Conservation (phyloP, 2,888 invertebrate species). For the Pammene aurita region DNA sequence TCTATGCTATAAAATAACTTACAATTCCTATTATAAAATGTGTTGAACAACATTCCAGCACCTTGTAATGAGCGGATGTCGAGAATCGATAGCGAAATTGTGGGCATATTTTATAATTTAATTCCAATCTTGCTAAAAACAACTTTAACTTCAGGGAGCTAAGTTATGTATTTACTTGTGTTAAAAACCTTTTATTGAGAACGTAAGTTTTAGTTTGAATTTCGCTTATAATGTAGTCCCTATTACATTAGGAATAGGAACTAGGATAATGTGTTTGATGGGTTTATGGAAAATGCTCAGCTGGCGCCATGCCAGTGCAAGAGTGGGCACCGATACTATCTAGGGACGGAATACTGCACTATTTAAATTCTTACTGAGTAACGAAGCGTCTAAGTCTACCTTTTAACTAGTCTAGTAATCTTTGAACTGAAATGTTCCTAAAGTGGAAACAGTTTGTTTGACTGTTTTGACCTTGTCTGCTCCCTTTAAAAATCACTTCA, state of each 20-base stretch:
- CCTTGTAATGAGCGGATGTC: constrained; percentile 80
- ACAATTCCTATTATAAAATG: constrained; percentile 71
- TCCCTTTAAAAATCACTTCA: not conserved
- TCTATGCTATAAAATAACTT: constrained; percentile 58
- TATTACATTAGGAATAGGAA: constrained; percentile 63
- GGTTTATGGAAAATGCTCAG: constrained; percentile 48
- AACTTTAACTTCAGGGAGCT: constrained; percentile 48
- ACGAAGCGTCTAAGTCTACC: constrained; percentile 23
- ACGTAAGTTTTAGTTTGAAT: constrained; percentile 60
- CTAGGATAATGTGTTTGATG: constrained; percentile 63
- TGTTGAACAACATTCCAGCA: constrained; percentile 77
- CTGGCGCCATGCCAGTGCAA: constrained; percentile 67
- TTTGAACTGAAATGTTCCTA: not conserved
- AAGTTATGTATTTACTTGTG: constrained; percentile 54
- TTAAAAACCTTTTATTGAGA: constrained; percentile 51
- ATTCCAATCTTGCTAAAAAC: constrained; percentile 43
- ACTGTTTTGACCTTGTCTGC: not conserved
- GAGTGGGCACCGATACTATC: constrained; percentile 73
- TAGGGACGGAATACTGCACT: constrained; percentile 59
- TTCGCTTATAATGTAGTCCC: constrained; percentile 64
- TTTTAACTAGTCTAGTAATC: constrained; percentile 17
- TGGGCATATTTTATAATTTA: constrained; percentile 73
- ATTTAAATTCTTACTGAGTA: constrained; percentile 61
- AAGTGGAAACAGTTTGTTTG: not conserved
- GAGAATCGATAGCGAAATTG: constrained; percentile 79